Evolutionary conservation across 2,797 vertebrate genomes (phyloP).

Genomic region (Sebastes miniatus): DNA sequence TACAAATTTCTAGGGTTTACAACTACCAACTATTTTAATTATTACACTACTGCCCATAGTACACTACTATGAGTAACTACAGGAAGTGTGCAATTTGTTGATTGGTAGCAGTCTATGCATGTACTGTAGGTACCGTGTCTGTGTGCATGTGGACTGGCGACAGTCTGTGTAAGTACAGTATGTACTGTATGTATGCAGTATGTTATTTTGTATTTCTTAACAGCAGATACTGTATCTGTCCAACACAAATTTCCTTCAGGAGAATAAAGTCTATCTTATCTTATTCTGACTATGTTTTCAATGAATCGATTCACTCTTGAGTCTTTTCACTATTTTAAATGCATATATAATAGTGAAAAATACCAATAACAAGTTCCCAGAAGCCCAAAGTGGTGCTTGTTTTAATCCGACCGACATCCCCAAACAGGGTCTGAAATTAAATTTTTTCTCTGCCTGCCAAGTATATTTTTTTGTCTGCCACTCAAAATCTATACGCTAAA

Average conservation of each 20-base stretch:
- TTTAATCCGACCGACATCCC: neutral
- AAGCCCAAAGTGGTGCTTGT: neutral
- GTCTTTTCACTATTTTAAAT: neutral
- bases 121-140: too few relatives aligned
- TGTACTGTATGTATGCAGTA: too few relatives aligned
- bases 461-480: neutral
- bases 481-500: neutral
- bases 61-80: too few relatives aligned
- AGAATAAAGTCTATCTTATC: too few relatives aligned
- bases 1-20: neutral
- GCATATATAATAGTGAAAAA: neutral
- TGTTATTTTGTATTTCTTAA: too few relatives aligned
- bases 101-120: too few relatives aligned
- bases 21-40: neutral
- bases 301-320: neutral
- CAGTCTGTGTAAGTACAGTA: too few relatives aligned
- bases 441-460: rapidly evolving
- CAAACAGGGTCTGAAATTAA: neutral
- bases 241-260: too few relatives aligned
- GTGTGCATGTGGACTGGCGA: too few relatives aligned
- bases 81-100: too few relatives aligned
- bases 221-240: too few relatives aligned
- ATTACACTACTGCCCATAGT: rapidly evolving
- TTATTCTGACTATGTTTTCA: neutral
- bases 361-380: neutral